A percentile compares a stretch with the other conserved stretches of the same genome.
Conservation (phyloP, 2,797 vertebrate genomes). For the Acropternis orthonyx region DNA sequence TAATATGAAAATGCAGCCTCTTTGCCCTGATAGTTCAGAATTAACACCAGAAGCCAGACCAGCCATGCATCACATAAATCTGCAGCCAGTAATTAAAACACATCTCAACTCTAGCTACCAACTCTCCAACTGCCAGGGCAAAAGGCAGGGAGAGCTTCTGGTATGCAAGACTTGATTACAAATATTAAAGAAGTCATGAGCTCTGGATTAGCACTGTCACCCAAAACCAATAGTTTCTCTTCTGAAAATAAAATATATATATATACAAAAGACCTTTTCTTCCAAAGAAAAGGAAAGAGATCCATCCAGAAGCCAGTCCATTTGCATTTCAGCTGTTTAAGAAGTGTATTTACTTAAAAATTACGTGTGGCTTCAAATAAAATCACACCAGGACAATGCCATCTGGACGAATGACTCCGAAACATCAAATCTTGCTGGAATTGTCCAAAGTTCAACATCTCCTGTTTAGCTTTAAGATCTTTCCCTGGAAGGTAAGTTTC, state of each 20-base stretch:
- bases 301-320: not conserved
- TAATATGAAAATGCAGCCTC: not conserved
- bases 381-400: not conserved
- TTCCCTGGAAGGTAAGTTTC: not conserved
- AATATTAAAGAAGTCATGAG: not conserved
- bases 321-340: not conserved
- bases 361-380: not conserved
- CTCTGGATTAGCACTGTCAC: not conserved
- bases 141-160: not conserved
- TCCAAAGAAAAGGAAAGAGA: not conserved
- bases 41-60: slow-evolving; percentile 5
- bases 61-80: not conserved
- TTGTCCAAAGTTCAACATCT: not conserved
- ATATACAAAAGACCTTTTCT: not conserved
- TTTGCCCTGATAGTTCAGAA: slow-evolving; percentile 17
- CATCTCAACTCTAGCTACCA: not conserved
- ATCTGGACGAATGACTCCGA: not conserved
- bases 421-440: not conserved
- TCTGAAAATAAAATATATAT: not conserved
- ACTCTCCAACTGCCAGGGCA: not conserved
- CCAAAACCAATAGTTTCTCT: not conserved
- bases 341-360: not conserved
- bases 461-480: not conserved
- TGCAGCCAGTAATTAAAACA: slow-evolving; percentile 10
- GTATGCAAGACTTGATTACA: not conserved